Conservation (phyloP, 2,888 invertebrate genomes). For the Tenthredo livida region DNA sequence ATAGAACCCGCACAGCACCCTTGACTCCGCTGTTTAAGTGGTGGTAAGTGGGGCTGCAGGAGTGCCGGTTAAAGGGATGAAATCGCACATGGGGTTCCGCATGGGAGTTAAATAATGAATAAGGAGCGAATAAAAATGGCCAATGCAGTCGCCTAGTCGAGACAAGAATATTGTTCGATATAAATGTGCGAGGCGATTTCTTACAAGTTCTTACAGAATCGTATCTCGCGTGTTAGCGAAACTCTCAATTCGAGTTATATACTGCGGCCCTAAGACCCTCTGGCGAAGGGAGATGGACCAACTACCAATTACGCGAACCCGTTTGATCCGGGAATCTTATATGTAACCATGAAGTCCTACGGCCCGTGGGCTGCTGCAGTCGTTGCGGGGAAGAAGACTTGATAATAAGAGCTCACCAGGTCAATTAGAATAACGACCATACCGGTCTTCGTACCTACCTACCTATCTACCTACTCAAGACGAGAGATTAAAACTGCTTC, state of each 20-base stretch:
- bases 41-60: neutral
- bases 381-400: slow-evolving; percentile 5
- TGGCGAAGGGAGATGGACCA: slow-evolving; percentile 33
- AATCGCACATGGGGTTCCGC: slow-evolving; percentile 35
- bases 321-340: slow-evolving; percentile 50
- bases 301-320: slow-evolving; percentile 51
- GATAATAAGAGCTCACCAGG: slow-evolving; percentile 48
- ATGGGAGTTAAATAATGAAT: neutral
- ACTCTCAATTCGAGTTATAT: slow-evolving; percentile 12
- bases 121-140: neutral
- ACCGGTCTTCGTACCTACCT: slow-evolving; percentile 21
- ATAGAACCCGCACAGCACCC: neutral
- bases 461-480: neutral
- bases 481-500: neutral
- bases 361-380: neutral
- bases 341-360: neutral
- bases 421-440: slow-evolving; percentile 52
- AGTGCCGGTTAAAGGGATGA: neutral
- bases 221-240: neutral
- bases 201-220: neutral
- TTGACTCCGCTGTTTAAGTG: slow-evolving; percentile 43
- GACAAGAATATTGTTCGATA: too few species aligned
- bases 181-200: too few species aligned
- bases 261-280: slow-evolving; percentile 29
- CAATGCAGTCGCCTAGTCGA: neutral